Base-by-base conservation (phyloP, 2,888 invertebrate species). In the Drosophila borealis region DNA sequence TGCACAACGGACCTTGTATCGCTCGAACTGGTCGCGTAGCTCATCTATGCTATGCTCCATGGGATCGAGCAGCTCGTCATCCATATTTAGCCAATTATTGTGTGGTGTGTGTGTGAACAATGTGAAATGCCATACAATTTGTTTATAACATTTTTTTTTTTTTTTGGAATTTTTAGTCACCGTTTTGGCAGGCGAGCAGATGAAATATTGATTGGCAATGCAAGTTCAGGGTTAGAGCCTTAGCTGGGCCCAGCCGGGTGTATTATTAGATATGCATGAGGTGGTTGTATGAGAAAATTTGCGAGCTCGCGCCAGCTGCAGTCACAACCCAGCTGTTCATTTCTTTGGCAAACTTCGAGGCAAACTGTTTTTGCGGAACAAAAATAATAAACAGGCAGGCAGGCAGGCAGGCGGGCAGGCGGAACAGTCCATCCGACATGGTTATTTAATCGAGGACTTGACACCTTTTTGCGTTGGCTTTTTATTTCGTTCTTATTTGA, bases 181-280 rank as follows among this genome's bases (percentile, higher is more conserved):
- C 53, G 51, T 60, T 42, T 29, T 44, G 41, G 41, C 41, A 41
- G 17, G 17, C 41, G 14, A 41, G 10, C 41, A 46, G 11, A 57
- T 74, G 56, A 60, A 57, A 50, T 80, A 82, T 88, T 75, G 86
- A 88, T 89, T 89, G 76, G 60, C 64, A 78, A 85, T 73, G 62
- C 81, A 82, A 85, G 87, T 83, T 86, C 81, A 81, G 81, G 86
- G 83, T 70, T 80, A 77, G 46, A 29, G 34, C 51, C 39, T 56
- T 42, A 17, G 36, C 11, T n/a, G 17, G 41, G 41, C 17, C 19
- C 19, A 44, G 10, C 42, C 25, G 42, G 60, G 6, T 51, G 48
- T 69, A 74, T 78, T 64, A 75, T 76, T 76, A 76, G 76, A 57
- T 70, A 76, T 76, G 69, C 70, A 78, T 49, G 53, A 37, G 55